phyloP scores from a whole-genome alignment of 1,140 invertebrate species.

The Megalonaias nervosa region DNA sequence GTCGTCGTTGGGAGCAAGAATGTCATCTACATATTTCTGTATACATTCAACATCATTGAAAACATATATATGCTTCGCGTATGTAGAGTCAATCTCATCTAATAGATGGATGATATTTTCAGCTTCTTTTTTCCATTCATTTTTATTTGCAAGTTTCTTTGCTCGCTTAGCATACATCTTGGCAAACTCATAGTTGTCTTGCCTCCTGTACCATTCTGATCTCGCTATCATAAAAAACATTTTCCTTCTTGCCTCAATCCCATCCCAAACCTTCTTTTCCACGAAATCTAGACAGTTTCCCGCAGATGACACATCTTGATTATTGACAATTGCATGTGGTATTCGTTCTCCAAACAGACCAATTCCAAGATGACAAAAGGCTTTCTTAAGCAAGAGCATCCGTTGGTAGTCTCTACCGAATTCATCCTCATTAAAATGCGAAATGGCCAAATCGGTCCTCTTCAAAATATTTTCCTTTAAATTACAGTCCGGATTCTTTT shows the following conservation, averaged over 20 bases:
- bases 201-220: slow-evolving; percentile 20
- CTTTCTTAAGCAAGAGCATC: slow-evolving; percentile 27
- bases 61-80: too few relatives aligned
- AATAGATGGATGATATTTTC: background rate
- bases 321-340: background rate
- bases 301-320: slow-evolving; percentile 10
- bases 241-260: slow-evolving; percentile 24
- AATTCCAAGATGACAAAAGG: slow-evolving; percentile 21
- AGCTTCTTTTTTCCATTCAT: slow-evolving; percentile 15
- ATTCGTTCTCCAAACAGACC: slow-evolving; percentile 24
- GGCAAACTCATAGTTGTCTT: background rate
- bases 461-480: slow-evolving; percentile 20
- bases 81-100: too few relatives aligned
- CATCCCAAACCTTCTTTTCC: slow-evolving; percentile 21
- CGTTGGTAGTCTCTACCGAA: slow-evolving; percentile 20
- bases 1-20: too few relatives aligned
- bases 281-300: slow-evolving; percentile 20
- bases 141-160: background rate
- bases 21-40: too few relatives aligned
- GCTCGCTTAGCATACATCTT: slow-evolving; percentile 11
- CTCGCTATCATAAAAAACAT: slow-evolving; percentile 25
- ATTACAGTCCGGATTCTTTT: slow-evolving; percentile 5
- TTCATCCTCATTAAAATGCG: slow-evolving; percentile 13
- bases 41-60: too few relatives aligned
- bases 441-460: slow-evolving; percentile 23